Evolutionary conservation across 2,113 vertebrate genomes (phyloP), one percentile per base, ranked within the genome.

Genomic region (Engraulis encrasicolus): DNA sequence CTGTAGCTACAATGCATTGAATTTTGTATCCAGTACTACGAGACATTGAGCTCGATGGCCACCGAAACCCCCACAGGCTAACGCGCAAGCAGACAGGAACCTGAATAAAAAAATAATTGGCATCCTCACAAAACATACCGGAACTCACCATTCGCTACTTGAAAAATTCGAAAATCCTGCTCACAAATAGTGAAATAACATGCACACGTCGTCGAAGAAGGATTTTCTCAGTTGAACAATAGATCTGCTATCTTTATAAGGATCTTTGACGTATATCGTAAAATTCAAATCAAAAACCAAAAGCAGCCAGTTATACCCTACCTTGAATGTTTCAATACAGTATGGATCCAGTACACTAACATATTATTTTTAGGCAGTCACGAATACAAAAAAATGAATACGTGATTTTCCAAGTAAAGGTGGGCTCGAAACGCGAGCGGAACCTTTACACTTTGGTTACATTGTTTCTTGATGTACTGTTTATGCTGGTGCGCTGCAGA

Each of bases 91-190:
- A 15, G 66, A 91, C 92, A 89, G 93, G 93, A 95, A 95, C 93
- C 93, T 93, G 93, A 92, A 94, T 93, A 93, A 82, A 80, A 82
- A 83, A 91, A 87, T 91, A 91, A 91, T 87, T 88, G 89, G 86
- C 90, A 88, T 20, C 82, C 84, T 87, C 87, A 83, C 85, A 85
- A 84, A 83, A 82, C 87, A 88, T 66, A 89, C 88, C 88, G 91
- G 91, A 92, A 91, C 89, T 81, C 17, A 17, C 14, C 50, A n/a
- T 40, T 80, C 79, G 17, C 36, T 84, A 74, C 27, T 74, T 74
- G 17, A 74, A 14, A 34, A 27, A 31, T 74, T 74, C 66, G 66
- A 5, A 34, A 74, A 74, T 12, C 66, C 31, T 74, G 66, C 14
- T 36, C n/a, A 34, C 66, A 17, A 74, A 74, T 12, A 34, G 9